Conservation (phyloP, 2,113 vertebrate genomes). For the Siphamia tubifer region DNA sequence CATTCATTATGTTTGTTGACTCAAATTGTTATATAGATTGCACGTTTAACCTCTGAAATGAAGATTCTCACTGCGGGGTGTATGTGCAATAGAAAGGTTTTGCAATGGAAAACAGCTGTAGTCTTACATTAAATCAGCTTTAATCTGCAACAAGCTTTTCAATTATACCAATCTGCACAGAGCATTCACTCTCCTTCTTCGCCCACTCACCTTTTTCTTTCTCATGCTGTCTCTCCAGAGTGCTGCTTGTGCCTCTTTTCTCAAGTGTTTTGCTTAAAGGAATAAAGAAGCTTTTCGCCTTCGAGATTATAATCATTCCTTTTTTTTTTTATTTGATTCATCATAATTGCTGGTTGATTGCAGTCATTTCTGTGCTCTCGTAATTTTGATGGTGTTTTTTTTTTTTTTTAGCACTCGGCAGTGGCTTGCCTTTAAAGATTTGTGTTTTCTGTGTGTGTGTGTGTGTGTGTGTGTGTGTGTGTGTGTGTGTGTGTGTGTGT, state of each 20-base stretch:
- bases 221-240: not conserved
- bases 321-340: slow-evolving; percentile 50
- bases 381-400: slow-evolving; percentile 24
- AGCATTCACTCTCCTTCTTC: not conserved
- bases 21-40: not conserved
- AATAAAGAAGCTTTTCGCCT: slow-evolving; percentile 54
- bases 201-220: slow-evolving; percentile 16
- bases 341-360: slow-evolving; percentile 63
- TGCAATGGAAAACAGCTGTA: not conserved
- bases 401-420: not conserved
- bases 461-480: not conserved
- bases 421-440: not conserved
- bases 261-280: slow-evolving; percentile 35
- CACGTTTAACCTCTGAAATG: slow-evolving; percentile 1
- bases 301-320: slow-evolving; percentile 45
- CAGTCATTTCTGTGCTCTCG: slow-evolving; percentile 58
- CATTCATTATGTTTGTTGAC: not conserved
- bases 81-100: not conserved
- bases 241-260: not conserved
- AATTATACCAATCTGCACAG: slow-evolving; percentile 32
- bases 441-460: not conserved
- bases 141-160: slow-evolving; percentile 24
- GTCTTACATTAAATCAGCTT: slow-evolving; percentile 16
- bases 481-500: slow-evolving; percentile 1
- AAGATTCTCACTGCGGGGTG: not conserved